Percentiles rank a stretch among this genome's conserved stretches.
Evolutionary conservation across 2,797 vertebrate species (phyloP).

Genomic region (Nannoperca obscura): DNA sequence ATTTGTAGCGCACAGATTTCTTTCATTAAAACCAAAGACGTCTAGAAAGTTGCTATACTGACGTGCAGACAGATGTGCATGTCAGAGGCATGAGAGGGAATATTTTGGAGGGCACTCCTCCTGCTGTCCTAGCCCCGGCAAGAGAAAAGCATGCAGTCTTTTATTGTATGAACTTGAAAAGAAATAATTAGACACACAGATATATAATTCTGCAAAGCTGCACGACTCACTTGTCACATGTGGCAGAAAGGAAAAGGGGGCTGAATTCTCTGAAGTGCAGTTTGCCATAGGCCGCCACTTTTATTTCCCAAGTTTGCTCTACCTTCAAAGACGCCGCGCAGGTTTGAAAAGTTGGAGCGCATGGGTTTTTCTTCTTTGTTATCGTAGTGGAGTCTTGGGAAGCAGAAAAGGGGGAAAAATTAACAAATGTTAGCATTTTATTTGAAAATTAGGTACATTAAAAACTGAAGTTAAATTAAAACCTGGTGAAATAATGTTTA

Average conservation of each 20-base stretch:
- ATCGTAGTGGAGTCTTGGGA: slow-evolving; percentile 37
- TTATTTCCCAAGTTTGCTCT: slow-evolving; percentile 81
- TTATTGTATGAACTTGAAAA: slow-evolving; percentile 83
- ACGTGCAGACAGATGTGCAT: slow-evolving; percentile 83
- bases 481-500: background rate
- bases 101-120: slow-evolving; percentile 81
- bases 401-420: background rate
- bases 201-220: slow-evolving; percentile 82
- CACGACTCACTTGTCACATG: slow-evolving; percentile 81
- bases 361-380: slow-evolving; percentile 49
- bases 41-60: slow-evolving; percentile 77
- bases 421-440: slow-evolving; percentile 37
- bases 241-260: slow-evolving; percentile 69
- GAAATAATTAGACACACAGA: slow-evolving; percentile 86
- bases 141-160: slow-evolving; percentile 73
- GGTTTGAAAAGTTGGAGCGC: slow-evolving; percentile 59
- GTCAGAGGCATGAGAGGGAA: slow-evolving; percentile 82
- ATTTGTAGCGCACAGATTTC: slow-evolving; percentile 72
- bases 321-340: slow-evolving; percentile 76
- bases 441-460: slow-evolving; percentile 15
- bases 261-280: slow-evolving; percentile 79
- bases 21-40: slow-evolving; percentile 81
- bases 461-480: slow-evolving; percentile 17
- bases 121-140: slow-evolving; percentile 70
- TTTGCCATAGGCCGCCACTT: slow-evolving; percentile 78